Conservation (phyloP, 1,140 invertebrate genomes). For the Anastrepha obliqua region DNA sequence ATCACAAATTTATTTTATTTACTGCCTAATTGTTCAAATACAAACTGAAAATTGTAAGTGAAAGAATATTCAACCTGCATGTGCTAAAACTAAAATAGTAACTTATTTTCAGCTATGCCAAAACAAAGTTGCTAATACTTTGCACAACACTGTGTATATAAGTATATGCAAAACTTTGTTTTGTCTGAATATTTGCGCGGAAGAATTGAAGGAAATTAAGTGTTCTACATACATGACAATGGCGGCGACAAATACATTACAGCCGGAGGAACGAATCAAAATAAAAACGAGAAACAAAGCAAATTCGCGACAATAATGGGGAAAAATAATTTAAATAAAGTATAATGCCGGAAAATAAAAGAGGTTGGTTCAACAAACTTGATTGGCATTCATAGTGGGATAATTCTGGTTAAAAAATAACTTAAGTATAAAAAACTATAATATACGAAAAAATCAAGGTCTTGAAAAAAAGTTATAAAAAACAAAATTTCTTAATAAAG, state of each 20-base stretch:
- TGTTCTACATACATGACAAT: not conserved
- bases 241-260: not conserved
- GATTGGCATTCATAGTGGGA: not conserved
- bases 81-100: too few species aligned
- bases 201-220: not conserved
- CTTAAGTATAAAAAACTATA: not conserved
- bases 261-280: not conserved
- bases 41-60: too few species aligned
- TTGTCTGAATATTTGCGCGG: not conserved
- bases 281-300: not conserved
- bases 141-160: too few species aligned
- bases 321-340: not conserved
- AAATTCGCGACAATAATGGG: slow-evolving; percentile 7
- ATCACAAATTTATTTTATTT: too few species aligned
- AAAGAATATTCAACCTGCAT: too few species aligned
- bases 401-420: not conserved
- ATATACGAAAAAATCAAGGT: not conserved
- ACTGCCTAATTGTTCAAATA: too few species aligned
- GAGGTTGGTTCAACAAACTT: not conserved
- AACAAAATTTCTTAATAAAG: too few species aligned
- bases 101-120: too few species aligned
- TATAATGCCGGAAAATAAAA: not conserved
- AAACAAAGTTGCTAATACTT: too few species aligned
- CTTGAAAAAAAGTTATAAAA: not conserved
- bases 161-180: not conserved